These are phyloP conservation scores for Seira sanloemensis DNA, from an alignment of 2,888 invertebrate genomes.

Conservation along the genomic window DNA sequence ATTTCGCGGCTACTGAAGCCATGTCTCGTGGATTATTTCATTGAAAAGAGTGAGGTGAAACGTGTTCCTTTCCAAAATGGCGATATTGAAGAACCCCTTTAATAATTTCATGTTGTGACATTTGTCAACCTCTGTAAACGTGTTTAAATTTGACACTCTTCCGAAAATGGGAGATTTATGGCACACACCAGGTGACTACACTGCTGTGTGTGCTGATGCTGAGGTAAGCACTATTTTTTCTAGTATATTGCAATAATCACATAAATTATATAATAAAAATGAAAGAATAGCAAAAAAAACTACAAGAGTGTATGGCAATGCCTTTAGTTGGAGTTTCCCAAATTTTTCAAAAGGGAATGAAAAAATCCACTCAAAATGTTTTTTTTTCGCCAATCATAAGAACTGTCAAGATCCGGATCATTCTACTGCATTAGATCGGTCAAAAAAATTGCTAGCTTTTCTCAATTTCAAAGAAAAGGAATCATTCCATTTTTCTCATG, in stretches of 20 bases:
- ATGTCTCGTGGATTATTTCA: not conserved
- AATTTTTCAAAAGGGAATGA: not conserved
- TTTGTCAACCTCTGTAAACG: not conserved
- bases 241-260: not conserved
- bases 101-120: not conserved
- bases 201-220: not conserved
- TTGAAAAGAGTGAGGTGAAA: not conserved
- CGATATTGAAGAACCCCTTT: not conserved
- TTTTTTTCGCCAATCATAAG: no score
- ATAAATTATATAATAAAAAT: not conserved
- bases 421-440: not conserved
- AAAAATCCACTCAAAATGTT: no score
- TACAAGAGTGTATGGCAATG: not conserved
- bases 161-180: not conserved
- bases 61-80: not conserved
- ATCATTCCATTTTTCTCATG: not conserved
- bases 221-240: not conserved
- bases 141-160: not conserved
- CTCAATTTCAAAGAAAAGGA: not conserved
- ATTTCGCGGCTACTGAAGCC: no score
- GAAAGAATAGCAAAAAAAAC: not conserved
- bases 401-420: not conserved
- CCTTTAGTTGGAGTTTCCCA: not conserved
- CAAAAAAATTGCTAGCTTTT: not conserved
- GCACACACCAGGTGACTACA: not conserved